Evolutionary conservation across 2,888 invertebrate genomes (phyloP).

Genomic region (Pyrgus malvae): DNA sequence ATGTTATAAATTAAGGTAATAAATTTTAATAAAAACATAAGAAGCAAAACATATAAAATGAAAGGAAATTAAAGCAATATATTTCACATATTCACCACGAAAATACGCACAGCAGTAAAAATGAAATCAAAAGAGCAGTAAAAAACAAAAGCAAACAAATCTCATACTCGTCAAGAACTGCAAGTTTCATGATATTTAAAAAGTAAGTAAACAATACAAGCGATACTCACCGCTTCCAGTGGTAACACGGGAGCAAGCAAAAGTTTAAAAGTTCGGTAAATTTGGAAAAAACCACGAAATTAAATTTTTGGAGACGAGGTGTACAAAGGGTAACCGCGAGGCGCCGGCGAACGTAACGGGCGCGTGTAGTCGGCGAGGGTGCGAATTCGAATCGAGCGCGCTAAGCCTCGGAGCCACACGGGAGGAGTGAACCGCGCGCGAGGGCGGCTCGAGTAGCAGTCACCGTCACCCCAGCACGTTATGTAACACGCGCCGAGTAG

Average conservation of each 20-base stretch:
- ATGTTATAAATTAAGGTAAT: too few relatives aligned
- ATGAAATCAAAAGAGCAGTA: too few relatives aligned
- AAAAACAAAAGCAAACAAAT: slow-evolving; percentile 36
- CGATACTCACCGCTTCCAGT: slow-evolving; percentile 61
- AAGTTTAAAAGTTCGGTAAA: slow-evolving; percentile 27
- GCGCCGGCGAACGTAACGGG: slow-evolving; percentile 2
- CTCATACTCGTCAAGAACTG: too few relatives aligned
- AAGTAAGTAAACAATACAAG: slow-evolving; percentile 41
- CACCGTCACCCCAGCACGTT: slow-evolving; percentile 55
- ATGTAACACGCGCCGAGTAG: slow-evolving; percentile 63
- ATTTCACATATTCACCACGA: too few relatives aligned
- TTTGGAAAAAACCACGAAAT: slow-evolving; percentile 46
- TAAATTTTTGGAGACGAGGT: slow-evolving; percentile 31
- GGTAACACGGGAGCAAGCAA: slow-evolving; percentile 32
- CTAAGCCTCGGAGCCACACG: slow-evolving; percentile 34
- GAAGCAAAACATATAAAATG: too few relatives aligned
- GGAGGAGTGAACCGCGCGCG: slow-evolving; percentile 51
- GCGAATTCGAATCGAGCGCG: slow-evolving; percentile 37
- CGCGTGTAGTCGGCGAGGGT: slow-evolving; percentile 33
- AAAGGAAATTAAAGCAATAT: too few relatives aligned
- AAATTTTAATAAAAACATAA: too few relatives aligned
- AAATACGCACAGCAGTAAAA: background rate
- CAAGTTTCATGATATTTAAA: background rate
- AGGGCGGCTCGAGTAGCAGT: slow-evolving; percentile 57
- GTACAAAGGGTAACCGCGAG: slow-evolving; percentile 2